A percentile compares a stretch with the other conserved stretches of the same genome.
phyloP scores from a whole-genome alignment of 2,888 invertebrate species.

The Tipula confusa region DNA sequence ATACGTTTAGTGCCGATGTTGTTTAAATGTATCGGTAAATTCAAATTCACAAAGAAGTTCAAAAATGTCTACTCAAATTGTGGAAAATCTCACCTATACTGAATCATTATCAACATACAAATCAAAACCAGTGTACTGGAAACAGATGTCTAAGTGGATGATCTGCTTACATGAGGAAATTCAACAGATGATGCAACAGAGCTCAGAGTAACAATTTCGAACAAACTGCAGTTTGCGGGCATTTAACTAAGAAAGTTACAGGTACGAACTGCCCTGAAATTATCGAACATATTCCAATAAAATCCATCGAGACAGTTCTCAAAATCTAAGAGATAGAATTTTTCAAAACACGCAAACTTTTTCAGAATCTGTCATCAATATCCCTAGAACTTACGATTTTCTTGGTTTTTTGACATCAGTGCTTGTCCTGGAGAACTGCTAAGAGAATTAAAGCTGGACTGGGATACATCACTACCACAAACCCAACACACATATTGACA shows the following conservation, averaged over 20 bases:
- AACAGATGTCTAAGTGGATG: no score
- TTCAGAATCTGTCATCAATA: neutral
- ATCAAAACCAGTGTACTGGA: conserved; percentile 33
- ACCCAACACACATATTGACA: neutral
- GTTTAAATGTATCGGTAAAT: conserved; percentile 37
- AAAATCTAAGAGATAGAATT: no score
- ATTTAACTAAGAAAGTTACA: no score
- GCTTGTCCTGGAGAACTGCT: neutral
- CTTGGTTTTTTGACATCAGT: neutral
- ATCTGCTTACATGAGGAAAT: no score
- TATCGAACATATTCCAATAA: no score
- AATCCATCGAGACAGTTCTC: no score
- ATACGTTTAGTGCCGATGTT: conserved; percentile 38
- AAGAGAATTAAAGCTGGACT: neutral
- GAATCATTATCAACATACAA: conserved; percentile 14
- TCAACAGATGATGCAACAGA: no score
- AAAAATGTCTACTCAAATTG: neutral
- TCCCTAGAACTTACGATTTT: neutral
- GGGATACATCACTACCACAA: neutral
- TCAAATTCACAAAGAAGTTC: neutral
- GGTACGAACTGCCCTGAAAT: no score
- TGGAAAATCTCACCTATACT: conserved; percentile 34
- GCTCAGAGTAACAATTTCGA: no score
- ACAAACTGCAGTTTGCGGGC: no score
- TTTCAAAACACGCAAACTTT: no score